These are phyloP conservation scores for Arizona elegans DNA, from an alignment of 2,113 vertebrate species.

Conservation along the genomic window DNA sequence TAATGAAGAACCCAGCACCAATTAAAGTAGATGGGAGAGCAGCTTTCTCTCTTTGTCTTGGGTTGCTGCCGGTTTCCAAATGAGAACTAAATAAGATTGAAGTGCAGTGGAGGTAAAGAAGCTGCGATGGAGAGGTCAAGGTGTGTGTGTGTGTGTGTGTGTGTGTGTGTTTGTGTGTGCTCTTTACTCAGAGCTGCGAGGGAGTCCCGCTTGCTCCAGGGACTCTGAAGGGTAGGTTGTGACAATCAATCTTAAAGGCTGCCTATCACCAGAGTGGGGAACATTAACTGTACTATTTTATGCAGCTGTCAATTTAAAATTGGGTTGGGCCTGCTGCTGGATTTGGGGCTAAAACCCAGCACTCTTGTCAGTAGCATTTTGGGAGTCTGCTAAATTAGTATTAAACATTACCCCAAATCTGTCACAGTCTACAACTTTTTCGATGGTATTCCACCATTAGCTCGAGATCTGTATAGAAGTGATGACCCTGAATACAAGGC, in stretches of 20 bases:
- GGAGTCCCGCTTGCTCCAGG: neutral
- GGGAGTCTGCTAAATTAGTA: neutral
- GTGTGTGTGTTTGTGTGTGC: too few species aligned
- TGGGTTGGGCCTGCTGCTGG: neutral
- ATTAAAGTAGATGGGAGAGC: conserved; percentile 64
- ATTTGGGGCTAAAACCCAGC: neutral
- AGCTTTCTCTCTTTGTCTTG: conserved; percentile 51
- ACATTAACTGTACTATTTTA: neutral
- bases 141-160: too few species aligned
- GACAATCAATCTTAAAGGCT: neutral
- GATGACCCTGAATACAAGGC: neutral
- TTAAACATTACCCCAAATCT: neutral
- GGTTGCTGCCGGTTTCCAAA: conserved; percentile 53
- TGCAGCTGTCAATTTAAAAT: neutral
- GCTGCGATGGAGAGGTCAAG: neutral
- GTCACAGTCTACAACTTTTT: neutral
- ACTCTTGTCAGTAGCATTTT: neutral
- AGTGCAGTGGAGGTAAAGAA: neutral
- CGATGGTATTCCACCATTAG: neutral
- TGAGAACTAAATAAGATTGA: conserved; percentile 48
- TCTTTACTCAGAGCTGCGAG: neutral
- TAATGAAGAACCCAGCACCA: conserved; percentile 56
- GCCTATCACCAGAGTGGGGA: neutral
- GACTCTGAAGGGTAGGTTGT: neutral
- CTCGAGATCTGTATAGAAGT: neutral